Conservation (phyloP, 2,888 invertebrate genomes). For the Dendrolimus pini region DNA sequence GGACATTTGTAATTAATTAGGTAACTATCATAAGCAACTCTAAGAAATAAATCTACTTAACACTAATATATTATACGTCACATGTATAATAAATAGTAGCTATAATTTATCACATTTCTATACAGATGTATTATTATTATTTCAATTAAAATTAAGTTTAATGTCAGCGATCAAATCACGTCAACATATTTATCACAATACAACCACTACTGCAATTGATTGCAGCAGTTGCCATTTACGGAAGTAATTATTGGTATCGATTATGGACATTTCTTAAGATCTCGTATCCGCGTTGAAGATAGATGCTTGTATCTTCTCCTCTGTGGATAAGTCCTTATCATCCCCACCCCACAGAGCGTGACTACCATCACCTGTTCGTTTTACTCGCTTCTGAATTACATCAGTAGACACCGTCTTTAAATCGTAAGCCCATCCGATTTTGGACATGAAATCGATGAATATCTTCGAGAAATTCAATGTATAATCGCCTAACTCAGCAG, state of each 20-base stretch:
- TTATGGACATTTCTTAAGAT: slow-evolving; percentile 20
- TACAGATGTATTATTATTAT: background rate
- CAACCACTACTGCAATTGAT: background rate
- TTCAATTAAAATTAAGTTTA: background rate
- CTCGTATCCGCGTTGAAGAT: slow-evolving; percentile 35
- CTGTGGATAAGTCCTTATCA: slow-evolving; percentile 64
- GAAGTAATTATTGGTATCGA: background rate
- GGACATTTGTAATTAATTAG: no score
- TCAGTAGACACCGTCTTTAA: slow-evolving; percentile 85
- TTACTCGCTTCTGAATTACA: slow-evolving; percentile 81
- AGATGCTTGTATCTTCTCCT: slow-evolving; percentile 29
- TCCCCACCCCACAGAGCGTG: slow-evolving; percentile 87
- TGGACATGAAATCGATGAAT: slow-evolving; percentile 87
- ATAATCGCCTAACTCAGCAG: slow-evolving; percentile 85
- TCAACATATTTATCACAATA: background rate
- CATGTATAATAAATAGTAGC: background rate
- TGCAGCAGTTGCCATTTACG: background rate
- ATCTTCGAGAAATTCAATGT: slow-evolving; percentile 83
- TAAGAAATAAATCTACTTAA: background rate
- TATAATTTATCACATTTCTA: background rate
- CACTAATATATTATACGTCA: background rate
- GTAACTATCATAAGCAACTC: no score
- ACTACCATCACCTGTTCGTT: slow-evolving; percentile 84
- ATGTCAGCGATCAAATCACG: background rate
- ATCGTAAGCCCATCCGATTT: slow-evolving; percentile 92